Percentiles rank a stretch among this genome's conserved stretches.
phyloP scores from a whole-genome alignment of 2,113 vertebrate genomes.

The Prionailurus bengalensis region DNA sequence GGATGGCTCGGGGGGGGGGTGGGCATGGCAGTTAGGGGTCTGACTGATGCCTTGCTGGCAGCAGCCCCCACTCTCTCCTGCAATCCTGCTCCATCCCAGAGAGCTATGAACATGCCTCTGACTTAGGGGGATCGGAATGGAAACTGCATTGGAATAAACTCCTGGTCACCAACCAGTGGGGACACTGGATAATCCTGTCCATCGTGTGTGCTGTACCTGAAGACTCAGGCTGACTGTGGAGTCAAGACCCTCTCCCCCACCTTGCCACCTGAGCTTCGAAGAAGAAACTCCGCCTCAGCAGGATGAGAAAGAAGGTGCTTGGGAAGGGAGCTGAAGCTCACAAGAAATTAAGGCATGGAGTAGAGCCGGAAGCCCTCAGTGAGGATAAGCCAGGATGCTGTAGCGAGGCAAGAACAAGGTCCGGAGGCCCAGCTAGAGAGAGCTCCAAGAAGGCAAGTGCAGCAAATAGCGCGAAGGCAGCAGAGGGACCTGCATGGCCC shows the following conservation, averaged over 20 bases:
- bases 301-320: background rate
- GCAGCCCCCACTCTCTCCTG: background rate
- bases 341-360: background rate
- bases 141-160: background rate
- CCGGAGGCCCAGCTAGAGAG: background rate
- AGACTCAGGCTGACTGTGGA: background rate
- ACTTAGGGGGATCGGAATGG: background rate
- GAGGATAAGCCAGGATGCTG: background rate
- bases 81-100: background rate
- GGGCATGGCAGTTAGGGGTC: background rate
- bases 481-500: background rate
- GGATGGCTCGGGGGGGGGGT: background rate
- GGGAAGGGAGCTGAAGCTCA: background rate
- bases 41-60: background rate
- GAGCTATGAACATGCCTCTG: background rate
- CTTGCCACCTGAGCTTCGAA: background rate
- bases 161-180: background rate
- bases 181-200: background rate
- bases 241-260: background rate
- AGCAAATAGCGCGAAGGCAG: background rate
- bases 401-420: background rate
- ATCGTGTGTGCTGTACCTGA: background rate
- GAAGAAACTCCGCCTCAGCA: background rate
- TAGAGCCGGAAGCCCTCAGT: background rate
- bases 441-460: background rate